Percentiles rank a stretch among this genome's conserved stretches.
These are phyloP conservation scores for Papilio helenus DNA, from an alignment of 1,140 invertebrate species.

Conservation along the genomic window DNA sequence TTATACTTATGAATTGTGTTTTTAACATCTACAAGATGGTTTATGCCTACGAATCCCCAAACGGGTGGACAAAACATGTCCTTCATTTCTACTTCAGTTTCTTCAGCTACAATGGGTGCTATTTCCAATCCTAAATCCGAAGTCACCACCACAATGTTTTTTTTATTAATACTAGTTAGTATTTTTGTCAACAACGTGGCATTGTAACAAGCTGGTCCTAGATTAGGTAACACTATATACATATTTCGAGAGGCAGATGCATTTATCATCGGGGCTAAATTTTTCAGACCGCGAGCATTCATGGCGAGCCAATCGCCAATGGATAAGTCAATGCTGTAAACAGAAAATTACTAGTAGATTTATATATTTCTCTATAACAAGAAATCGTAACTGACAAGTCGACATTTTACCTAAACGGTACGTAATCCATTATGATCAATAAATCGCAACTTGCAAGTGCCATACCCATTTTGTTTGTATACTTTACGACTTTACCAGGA, in stretches of 20 bases:
- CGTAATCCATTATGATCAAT: conserved; percentile 70
- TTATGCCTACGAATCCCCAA: conserved; percentile 83
- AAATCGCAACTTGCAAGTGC: conserved; percentile 69
- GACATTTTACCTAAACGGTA: conserved; percentile 64
- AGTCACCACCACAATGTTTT: conserved; percentile 80
- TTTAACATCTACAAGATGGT: conserved; percentile 78
- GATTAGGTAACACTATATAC: conserved; percentile 74
- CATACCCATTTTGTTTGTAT: conserved; percentile 68
- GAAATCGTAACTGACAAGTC: neutral
- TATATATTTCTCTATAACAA: neutral
- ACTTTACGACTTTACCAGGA: conserved; percentile 65
- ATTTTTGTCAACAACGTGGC: conserved; percentile 74
- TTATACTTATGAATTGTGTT: conserved; percentile 78
- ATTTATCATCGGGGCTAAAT: conserved; percentile 73
- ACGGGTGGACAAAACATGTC: conserved; percentile 83
- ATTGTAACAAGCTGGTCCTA: conserved; percentile 81
- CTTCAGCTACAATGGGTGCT: conserved; percentile 63
- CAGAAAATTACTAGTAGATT: conserved; percentile 31
- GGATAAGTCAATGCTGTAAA: conserved; percentile 55
- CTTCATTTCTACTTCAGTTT: conserved; percentile 67
- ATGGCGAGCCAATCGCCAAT: conserved; percentile 69
- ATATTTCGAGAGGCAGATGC: conserved; percentile 68
- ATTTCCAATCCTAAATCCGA: conserved; percentile 78
- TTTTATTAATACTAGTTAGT: conserved; percentile 64
- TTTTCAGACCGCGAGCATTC: conserved; percentile 67